Conservation (phyloP, 2,113 vertebrate genomes). For the Gymnarchus niloticus region DNA sequence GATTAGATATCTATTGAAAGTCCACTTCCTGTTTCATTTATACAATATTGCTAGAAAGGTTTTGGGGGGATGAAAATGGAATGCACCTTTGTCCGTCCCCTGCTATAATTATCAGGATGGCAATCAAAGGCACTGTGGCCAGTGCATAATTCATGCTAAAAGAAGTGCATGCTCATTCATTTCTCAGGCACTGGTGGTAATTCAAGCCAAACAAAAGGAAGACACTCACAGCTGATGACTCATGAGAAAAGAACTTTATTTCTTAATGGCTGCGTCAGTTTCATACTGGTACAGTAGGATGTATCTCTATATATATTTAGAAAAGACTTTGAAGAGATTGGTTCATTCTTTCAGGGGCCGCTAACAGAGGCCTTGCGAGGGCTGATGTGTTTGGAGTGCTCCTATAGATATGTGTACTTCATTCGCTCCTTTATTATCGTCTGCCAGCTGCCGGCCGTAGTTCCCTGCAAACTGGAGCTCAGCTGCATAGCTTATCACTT, state of each 20-base stretch:
- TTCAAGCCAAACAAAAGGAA: constrained; percentile 49
- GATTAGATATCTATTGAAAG: not conserved
- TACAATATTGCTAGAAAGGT: constrained; percentile 35
- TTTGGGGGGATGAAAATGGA: constrained; percentile 13
- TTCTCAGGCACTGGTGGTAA: constrained; percentile 33
- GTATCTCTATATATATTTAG: not conserved
- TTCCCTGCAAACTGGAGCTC: constrained; percentile 29
- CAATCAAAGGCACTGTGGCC: constrained; percentile 32
- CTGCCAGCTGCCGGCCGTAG: constrained; percentile 28
- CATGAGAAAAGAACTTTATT: constrained; percentile 30
- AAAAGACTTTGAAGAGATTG: constrained; percentile 17
- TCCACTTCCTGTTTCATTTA: constrained; percentile 28
- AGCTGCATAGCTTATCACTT: not conserved
- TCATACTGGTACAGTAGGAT: constrained; percentile 33
- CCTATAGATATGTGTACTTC: not conserved
- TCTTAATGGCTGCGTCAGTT: constrained; percentile 29
- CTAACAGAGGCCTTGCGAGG: not conserved
- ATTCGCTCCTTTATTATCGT: constrained; percentile 28
- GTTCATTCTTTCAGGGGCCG: not conserved
- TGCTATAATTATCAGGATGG: constrained; percentile 35
- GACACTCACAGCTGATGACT: constrained; percentile 43
- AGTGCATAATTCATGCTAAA: constrained; percentile 27
- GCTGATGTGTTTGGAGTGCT: constrained; percentile 16
- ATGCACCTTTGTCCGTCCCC: constrained; percentile 4
- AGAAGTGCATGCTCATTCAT: constrained; percentile 51